Evolutionary conservation across 2,797 vertebrate genomes (phyloP), one percentile per base, ranked within the genome.

Genomic region (Myotis planiceps): DNA sequence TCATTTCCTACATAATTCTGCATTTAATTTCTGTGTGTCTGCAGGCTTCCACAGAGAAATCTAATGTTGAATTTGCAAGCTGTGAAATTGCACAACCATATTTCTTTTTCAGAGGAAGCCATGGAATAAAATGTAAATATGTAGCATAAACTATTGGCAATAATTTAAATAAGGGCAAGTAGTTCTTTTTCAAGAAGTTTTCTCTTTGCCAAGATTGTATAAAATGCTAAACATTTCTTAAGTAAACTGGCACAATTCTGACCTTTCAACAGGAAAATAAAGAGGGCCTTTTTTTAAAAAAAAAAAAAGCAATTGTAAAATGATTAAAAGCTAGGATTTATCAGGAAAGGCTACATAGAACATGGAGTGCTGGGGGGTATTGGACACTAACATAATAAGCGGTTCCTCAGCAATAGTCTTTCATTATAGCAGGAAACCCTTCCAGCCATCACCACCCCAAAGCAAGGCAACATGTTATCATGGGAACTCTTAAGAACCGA

Each of bases 21-120:
- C 95, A 85, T 96, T 98, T 97, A 97, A 98, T 98, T 95, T 95
- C 85, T 94, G 58, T 96, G 85, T 88, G 85, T 97, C 96, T 97
- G 96, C 49, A 97, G 90, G 88, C 49, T 96, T 98, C 71, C 90
- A 86, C 69, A 63, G 92, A 98, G 93, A 96, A 97, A 86, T 95
- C 95, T 92, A 90, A 94, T 19, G 29, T 82, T 96, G 88, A 75
- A 96, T 91, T 95, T 95, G 80, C 93, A 97, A 97, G 93, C 90
- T 94, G 90, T 94, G 92, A 42, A 19, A 86, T 34, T 39, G 42
- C 5, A 88, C 18, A 88, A 76, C 84, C 42, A 60, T 92, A 95
- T 95, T 96, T 98, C 96, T 94, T 96, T 98, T 97, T 74, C 79
- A 95, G 96, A 95, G 72, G 93, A 97, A 92, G 13, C 37, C 74